These are phyloP conservation scores for Dermochelys coriacea DNA, from an alignment of 2,797 vertebrate genomes.

Conservation along the genomic window DNA sequence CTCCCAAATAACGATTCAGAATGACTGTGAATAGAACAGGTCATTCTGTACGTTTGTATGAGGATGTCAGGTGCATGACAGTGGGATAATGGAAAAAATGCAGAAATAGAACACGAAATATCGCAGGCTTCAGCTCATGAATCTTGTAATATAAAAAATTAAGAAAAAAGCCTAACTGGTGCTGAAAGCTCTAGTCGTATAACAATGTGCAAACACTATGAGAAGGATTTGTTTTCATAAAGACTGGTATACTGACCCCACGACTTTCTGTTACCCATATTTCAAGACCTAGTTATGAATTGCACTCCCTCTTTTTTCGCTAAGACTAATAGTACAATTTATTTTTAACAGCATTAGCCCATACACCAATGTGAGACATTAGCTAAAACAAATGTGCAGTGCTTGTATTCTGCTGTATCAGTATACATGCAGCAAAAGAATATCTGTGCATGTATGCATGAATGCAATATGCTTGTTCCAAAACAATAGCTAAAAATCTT, in stretches of 20 bases:
- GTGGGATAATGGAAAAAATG: conserved; percentile 67
- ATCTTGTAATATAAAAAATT: conserved; percentile 41
- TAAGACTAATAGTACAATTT: neutral
- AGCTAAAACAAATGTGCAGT: neutral
- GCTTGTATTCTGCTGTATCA: neutral
- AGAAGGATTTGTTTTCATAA: conserved; percentile 17
- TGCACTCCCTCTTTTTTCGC: neutral
- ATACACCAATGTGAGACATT: neutral
- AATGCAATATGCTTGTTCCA: neutral
- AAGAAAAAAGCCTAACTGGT: neutral
- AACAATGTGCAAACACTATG: neutral
- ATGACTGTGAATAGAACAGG: conserved; percentile 34
- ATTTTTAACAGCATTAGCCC: neutral
- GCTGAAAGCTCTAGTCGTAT: neutral
- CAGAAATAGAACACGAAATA: conserved; percentile 42
- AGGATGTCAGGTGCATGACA: conserved; percentile 45
- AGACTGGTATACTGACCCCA: neutral
- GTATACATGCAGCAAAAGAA: neutral
- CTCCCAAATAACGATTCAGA: conserved; percentile 36
- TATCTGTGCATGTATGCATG: neutral
- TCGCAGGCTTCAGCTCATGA: conserved; percentile 6
- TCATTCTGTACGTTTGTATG: conserved; percentile 53
- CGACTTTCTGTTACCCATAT: neutral
- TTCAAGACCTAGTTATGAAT: conserved; percentile 3
- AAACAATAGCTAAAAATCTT: neutral